Conservation (phyloP, 2,113 vertebrate species). For the Nymphicus hollandicus region DNA sequence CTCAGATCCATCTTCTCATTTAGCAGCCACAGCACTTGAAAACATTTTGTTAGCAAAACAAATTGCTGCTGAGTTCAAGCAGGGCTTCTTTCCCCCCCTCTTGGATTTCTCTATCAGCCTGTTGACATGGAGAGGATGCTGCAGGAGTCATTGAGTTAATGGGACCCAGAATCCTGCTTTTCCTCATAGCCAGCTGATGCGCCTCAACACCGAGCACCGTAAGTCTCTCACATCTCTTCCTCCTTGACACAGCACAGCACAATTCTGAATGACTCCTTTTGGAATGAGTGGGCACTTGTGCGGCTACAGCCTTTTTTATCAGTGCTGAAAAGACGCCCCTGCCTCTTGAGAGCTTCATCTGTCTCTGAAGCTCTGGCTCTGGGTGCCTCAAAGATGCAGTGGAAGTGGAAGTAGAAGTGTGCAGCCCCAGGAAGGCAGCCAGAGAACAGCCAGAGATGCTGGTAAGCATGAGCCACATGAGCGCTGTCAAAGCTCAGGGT, state of each 20-base stretch:
- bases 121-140: conserved; percentile 20
- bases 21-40: not conserved
- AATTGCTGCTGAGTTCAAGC: not conserved
- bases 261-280: not conserved
- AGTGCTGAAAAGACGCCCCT: not conserved
- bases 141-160: not conserved
- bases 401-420: accelerated
- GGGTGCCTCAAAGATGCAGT: not conserved
- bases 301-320: not conserved
- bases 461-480: accelerated
- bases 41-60: not conserved
- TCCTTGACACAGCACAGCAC: not conserved
- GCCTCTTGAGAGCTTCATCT: not conserved
- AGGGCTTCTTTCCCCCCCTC: not conserved
- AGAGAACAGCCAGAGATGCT: not conserved
- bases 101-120: conserved; percentile 11
- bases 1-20: not conserved
- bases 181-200: not conserved
- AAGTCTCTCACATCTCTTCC: not conserved
- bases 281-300: not conserved
- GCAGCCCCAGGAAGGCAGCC: not conserved
- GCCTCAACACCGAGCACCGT: not conserved
- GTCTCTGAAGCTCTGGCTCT: not conserved
- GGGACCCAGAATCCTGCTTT: not conserved
- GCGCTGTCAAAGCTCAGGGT: not conserved